phyloP scores from a whole-genome alignment of 2,888 invertebrate genomes.

The Drosophila mayaguana region DNA sequence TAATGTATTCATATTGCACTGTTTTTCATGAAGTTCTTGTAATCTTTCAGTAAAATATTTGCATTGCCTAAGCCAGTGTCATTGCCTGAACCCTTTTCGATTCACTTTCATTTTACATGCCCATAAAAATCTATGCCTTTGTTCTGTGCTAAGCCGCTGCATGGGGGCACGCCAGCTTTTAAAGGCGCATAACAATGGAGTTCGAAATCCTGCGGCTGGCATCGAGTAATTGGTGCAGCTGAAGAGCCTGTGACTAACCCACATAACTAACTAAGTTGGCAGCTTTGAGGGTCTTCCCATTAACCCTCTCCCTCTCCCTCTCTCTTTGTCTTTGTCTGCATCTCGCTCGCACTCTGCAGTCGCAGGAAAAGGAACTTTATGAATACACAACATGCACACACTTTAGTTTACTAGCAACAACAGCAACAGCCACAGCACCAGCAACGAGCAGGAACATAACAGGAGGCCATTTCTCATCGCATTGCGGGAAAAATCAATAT shows the following conservation, averaged over 20 bases:
- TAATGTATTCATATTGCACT: neutral
- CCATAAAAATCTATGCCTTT: conserved; percentile 16
- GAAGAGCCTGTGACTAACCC: conserved; percentile 21
- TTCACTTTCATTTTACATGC: conserved; percentile 15
- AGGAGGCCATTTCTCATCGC: conserved; percentile 32
- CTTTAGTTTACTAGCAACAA: conserved; percentile 20
- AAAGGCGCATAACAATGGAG: conserved; percentile 10
- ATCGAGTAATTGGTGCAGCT: conserved; percentile 16
- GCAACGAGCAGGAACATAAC: conserved; percentile 17
- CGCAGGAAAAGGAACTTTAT: conserved; percentile 39
- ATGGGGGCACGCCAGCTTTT: neutral
- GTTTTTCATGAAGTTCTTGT: neutral
- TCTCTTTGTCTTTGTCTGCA: neutral
- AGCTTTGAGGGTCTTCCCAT: conserved; percentile 13
- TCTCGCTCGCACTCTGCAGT: neutral
- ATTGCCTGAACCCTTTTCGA: conserved; percentile 9
- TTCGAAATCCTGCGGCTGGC: conserved; percentile 12
- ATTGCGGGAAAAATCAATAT: conserved; percentile 74
- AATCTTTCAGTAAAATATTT: conserved; percentile 10
- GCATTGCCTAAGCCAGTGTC: conserved; percentile 4
- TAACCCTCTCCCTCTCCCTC: neutral
- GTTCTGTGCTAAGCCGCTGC: neutral
- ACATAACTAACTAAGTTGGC: conserved; percentile 40
- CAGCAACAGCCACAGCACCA: conserved; percentile 12
- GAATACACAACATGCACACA: conserved; percentile 48